Evolutionary conservation across 2,888 invertebrate species (phyloP).

Genomic region (Galerucella calmariensis): DNA sequence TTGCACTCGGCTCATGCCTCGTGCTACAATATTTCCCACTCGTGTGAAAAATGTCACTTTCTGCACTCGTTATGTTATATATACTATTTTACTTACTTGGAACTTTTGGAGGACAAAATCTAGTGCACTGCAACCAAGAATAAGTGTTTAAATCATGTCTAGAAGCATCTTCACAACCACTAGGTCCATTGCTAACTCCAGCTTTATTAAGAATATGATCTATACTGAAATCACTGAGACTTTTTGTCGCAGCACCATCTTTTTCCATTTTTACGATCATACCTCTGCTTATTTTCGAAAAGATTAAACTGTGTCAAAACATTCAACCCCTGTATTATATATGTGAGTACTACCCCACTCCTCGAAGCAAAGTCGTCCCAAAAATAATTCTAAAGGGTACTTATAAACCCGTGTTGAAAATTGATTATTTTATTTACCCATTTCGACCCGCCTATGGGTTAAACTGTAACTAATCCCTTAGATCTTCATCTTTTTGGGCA

Average conservation of each 20-base stretch:
- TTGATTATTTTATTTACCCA: neutral
- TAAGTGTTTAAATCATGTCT: conserved; percentile 34
- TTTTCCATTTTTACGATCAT: conserved; percentile 45
- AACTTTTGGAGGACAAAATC: conserved; percentile 78
- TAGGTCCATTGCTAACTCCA: conserved; percentile 52
- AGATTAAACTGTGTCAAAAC: conserved; percentile 35
- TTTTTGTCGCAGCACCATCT: conserved; percentile 37
- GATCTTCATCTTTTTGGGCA: conserved; percentile 59
- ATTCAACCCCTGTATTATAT: conserved; percentile 43
- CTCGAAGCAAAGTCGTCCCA: conserved; percentile 1
- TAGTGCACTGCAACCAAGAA: conserved; percentile 77
- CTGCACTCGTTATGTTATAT: too few relatives aligned
- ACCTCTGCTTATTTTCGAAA: conserved; percentile 43
- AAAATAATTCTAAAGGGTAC: neutral
- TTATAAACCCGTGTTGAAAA: too few relatives aligned
- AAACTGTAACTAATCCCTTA: conserved; percentile 43
- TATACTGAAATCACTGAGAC: conserved; percentile 69
- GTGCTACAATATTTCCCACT: too few relatives aligned
- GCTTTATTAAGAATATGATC: conserved; percentile 71
- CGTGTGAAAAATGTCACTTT: too few relatives aligned
- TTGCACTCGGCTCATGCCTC: too few relatives aligned
- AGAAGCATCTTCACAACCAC: conserved; percentile 21
- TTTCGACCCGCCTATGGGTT: conserved; percentile 15
- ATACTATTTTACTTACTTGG: conserved; percentile 71
- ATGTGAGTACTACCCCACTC: conserved; percentile 36